Base-by-base conservation (phyloP, 1,140 invertebrate genomes). In the Bombus consobrinus region DNA sequence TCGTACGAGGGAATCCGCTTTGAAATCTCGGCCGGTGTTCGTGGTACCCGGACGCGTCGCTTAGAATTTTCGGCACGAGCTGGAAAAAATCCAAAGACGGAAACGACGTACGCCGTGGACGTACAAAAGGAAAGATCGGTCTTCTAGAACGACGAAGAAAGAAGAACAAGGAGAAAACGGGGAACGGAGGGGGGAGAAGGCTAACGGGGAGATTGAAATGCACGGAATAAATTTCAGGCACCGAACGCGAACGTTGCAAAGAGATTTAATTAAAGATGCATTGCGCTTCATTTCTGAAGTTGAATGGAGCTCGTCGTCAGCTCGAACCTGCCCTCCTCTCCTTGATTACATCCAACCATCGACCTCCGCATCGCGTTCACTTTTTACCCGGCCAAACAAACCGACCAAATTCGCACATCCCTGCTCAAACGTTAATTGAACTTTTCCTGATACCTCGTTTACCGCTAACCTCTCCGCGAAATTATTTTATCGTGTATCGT, bases 211-310 rank as follows among this genome's bases (percentile, higher is more conserved):
- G 81, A 91, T 91, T 87, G 77, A 84, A 88, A 92, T 91, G 87
- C 85, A 83, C 84, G 85, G 89, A 92, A 92, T 92, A 93, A 91
- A 93, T 93, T 92, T 92, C 83, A 91, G 83, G 73, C 64, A 68
- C 68, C 69, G 69, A 77, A 84, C 82, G 66, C 78, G 41, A 15
- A 75, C 84, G 62, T 88, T 74, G 72, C 86, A 84, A 34, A 78
- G 90, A 93, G 92, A 92, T 93, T 93, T 92, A 93, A 93, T 93
- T 93, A 93, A 92, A 93, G 92, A 93, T 93, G 92, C 92, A 93
- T 91, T 83, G 90, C 89, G 84, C 90, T 90, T 91, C 88, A 87
- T 90, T 92, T 91, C 88, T 84, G 88, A 92, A 93, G 87, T 92
- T 92, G 88, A 92, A 92, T 92, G 87, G 86, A 90, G 81, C 74